Conservation (phyloP, 2,113 vertebrate species). For the Mesoclemmys tuberculata region DNA sequence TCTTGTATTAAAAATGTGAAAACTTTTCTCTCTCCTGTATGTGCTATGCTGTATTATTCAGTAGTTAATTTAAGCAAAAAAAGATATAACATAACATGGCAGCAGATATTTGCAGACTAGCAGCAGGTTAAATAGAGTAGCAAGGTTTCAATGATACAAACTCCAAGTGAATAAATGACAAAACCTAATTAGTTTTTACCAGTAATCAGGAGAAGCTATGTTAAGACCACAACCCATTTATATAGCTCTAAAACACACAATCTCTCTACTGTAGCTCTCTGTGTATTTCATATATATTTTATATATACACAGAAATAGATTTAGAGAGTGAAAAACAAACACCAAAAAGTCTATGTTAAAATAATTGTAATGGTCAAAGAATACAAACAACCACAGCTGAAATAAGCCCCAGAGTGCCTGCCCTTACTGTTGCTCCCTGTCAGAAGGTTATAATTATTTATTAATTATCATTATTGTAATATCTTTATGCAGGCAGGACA, state of each 20-base stretch:
- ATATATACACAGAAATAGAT: not conserved
- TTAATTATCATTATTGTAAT: conserved; percentile 70
- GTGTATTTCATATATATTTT: not conserved
- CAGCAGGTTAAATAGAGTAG: conserved; percentile 79
- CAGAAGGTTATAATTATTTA: conserved; percentile 56
- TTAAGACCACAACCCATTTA: conserved; percentile 66
- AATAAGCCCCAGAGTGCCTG: conserved; percentile 29
- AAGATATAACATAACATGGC: conserved; percentile 76
- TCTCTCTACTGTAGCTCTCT: not conserved
- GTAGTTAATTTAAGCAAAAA: conserved; percentile 80
- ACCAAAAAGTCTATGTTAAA: not conserved
- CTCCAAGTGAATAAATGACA: conserved; percentile 77
- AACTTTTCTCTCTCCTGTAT: conserved; percentile 72
- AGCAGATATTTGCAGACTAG: conserved; percentile 76
- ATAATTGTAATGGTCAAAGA: conserved; percentile 28
- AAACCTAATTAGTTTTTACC: conserved; percentile 77
- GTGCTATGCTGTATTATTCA: conserved; percentile 76
- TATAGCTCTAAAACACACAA: conserved; percentile 26
- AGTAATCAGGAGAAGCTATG: conserved; percentile 73
- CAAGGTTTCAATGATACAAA: conserved; percentile 77
- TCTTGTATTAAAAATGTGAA: conserved; percentile 79
- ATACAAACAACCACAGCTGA: conserved; percentile 60
- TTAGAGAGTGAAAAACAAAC: conserved; percentile 12
- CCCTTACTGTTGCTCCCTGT: conserved; percentile 38
- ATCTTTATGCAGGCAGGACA: conserved; percentile 54